These are phyloP conservation scores for Tetrapedia diversipes DNA, from an alignment of 2,888 invertebrate genomes.

Conservation along the genomic window DNA sequence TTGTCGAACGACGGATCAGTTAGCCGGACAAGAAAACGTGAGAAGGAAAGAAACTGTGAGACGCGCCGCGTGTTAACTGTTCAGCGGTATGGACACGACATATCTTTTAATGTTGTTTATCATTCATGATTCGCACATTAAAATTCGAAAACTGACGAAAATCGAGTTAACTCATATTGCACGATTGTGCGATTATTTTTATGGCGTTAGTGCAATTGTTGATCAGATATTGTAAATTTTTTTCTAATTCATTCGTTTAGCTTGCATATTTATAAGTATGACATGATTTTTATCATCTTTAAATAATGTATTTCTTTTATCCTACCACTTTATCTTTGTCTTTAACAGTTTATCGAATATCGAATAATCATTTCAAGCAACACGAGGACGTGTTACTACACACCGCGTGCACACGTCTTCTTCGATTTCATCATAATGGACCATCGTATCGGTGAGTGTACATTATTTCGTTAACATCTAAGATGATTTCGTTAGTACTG, in stretches of 20 bases:
- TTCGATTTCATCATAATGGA: conserved; percentile 70
- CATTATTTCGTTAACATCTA: conserved; percentile 9
- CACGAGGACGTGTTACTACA: conserved; percentile 43
- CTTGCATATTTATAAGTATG: conserved; percentile 1
- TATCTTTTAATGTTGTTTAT: conserved; percentile 24
- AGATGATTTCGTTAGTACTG: too few species aligned
- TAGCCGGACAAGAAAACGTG: conserved; percentile 42
- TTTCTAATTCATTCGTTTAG: conserved; percentile 2
- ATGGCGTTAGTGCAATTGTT: conserved; percentile 17
- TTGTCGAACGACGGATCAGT: conserved; percentile 48
- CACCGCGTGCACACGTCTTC: conserved; percentile 68
- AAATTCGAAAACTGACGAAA: conserved; percentile 26
- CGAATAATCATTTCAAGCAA: conserved; percentile 61
- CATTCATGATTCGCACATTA: background rate
- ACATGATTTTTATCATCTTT: background rate
- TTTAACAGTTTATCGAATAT: conserved; percentile 68
- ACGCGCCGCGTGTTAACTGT: conserved; percentile 33
- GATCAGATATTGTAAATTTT: conserved; percentile 5
- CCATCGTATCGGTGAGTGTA: conserved; percentile 71
- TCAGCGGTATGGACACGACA: conserved; percentile 31
- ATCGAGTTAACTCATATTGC: conserved; percentile 17
- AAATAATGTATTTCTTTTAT: background rate
- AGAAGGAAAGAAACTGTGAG: conserved; percentile 33
- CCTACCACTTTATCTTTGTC: conserved; percentile 19
- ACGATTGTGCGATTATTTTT: conserved; percentile 16